Percentiles rank a stretch among this genome's conserved stretches.
phyloP scores from a whole-genome alignment of 23 tunicate species.

The Pegea sp. region DNA sequence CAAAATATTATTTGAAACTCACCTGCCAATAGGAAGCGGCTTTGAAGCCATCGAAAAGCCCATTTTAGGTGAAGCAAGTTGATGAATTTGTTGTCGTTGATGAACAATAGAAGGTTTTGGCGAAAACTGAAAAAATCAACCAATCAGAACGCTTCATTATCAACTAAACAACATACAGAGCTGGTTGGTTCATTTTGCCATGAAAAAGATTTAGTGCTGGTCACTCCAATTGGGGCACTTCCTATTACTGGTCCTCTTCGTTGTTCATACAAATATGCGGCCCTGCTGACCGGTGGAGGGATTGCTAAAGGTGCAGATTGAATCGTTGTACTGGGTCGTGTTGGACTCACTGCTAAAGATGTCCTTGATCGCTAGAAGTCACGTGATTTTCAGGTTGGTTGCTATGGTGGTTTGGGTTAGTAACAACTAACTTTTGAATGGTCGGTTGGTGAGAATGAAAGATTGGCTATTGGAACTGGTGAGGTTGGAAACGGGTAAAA shows the following conservation, averaged over 20 bases:
- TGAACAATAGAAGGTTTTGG: conserved; percentile 19
- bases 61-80: conserved; percentile 36
- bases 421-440: conserved; percentile 12
- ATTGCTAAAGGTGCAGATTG: conserved; percentile 9
- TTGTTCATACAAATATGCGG: too few species aligned
- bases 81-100: conserved; percentile 40
- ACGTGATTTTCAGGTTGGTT: too few species aligned
- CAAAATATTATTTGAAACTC: neutral
- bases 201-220: conserved; percentile 33
- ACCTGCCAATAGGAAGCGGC: conserved; percentile 66
- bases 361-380: neutral
- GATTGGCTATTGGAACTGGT: conserved; percentile 19
- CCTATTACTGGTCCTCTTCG: too few species aligned
- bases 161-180: neutral
- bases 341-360: neutral
- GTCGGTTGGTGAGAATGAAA: conserved; percentile 32
- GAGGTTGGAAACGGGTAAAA: conserved; percentile 21
- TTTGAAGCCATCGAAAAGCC: conserved; percentile 37
- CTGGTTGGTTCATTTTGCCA: conserved; percentile 23
- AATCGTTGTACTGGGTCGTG: too few species aligned
- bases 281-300: conserved; percentile 8
- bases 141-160: neutral
- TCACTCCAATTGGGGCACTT: conserved; percentile 23
- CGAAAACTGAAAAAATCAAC: neutral
- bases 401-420: too few species aligned